These are phyloP conservation scores for Philotrypesis tridentata DNA, from an alignment of 1,140 invertebrate species.

Conservation along the genomic window DNA sequence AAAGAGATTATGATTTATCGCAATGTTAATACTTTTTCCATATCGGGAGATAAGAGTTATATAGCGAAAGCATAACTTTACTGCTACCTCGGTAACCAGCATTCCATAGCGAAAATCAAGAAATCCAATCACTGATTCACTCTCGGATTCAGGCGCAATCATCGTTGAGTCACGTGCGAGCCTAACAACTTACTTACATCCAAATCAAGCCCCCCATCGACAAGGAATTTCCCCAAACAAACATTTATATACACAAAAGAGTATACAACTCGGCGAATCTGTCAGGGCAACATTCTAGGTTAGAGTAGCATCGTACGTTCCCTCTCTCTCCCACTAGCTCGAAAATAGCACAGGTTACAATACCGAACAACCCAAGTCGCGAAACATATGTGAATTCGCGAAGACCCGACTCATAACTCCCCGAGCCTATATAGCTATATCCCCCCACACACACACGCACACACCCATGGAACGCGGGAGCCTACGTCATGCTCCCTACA, in stretches of 20 bases:
- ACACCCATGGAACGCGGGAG: not conserved
- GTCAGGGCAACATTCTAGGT: conserved; percentile 5
- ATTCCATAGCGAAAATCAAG: too few species aligned
- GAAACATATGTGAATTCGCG: not conserved
- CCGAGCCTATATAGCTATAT: too few species aligned
- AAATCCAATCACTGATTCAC: too few species aligned
- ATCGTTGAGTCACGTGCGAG: too few species aligned
- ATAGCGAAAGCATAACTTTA: not conserved
- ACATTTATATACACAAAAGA: not conserved
- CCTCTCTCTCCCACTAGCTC: not conserved
- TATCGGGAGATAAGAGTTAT: not conserved
- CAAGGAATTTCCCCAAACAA: not conserved
- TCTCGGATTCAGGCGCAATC: too few species aligned
- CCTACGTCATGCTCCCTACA: too few species aligned
- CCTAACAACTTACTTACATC: too few species aligned
- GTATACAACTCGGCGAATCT: not conserved
- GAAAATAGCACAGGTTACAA: not conserved
- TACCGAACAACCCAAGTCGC: not conserved
- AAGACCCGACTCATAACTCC: not conserved
- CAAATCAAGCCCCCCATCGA: not conserved
- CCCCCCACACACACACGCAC: not conserved
- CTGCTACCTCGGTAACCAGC: too few species aligned
- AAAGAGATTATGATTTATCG: too few species aligned
- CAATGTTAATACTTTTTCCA: not conserved
- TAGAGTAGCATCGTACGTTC: not conserved